A percentile compares a stretch with the other conserved stretches of the same genome.
phyloP scores from a whole-genome alignment of 2,797 vertebrate genomes.

The Acestrorhynchus altus region DNA sequence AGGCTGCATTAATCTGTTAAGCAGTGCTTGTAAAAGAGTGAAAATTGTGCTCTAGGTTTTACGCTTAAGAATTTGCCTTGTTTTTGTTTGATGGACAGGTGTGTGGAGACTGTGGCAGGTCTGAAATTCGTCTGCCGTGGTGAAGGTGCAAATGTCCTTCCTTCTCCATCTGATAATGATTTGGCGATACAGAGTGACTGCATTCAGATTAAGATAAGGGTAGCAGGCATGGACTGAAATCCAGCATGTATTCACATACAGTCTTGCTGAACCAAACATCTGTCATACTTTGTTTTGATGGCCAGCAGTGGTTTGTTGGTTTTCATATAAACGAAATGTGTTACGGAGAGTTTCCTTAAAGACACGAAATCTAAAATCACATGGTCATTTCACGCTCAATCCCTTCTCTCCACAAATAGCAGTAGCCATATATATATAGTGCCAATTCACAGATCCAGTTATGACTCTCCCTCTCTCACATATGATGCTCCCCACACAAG shows the following conservation, averaged over 20 bases:
- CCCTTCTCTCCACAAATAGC: too few species aligned
- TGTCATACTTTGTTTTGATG: too few species aligned
- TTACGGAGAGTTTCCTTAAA: too few species aligned
- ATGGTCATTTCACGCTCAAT: too few species aligned
- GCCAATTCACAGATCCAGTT: too few species aligned
- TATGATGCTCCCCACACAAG: too few species aligned
- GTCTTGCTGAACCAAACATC: too few species aligned
- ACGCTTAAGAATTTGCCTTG: background rate
- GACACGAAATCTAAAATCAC: too few species aligned
- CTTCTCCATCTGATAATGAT: conserved; percentile 8
- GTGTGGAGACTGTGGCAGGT: background rate
- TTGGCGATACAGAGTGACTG: conserved; percentile 2
- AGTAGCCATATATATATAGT: too few species aligned
- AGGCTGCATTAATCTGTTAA: conserved; percentile 44
- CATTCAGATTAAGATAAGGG: background rate
- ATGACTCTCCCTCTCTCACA: too few species aligned
- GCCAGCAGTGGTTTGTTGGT: too few species aligned
- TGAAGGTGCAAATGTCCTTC: background rate
- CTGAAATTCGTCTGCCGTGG: background rate
- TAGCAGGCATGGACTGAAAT: conserved; percentile 27
- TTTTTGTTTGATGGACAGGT: background rate
- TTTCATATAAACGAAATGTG: too few species aligned
- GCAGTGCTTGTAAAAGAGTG: conserved; percentile 34
- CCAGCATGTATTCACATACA: conserved; percentile 13
- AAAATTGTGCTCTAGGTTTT: conserved; percentile 30